Conservation (phyloP, 1,140 invertebrate genomes). For the Heliconius melpomene region DNA sequence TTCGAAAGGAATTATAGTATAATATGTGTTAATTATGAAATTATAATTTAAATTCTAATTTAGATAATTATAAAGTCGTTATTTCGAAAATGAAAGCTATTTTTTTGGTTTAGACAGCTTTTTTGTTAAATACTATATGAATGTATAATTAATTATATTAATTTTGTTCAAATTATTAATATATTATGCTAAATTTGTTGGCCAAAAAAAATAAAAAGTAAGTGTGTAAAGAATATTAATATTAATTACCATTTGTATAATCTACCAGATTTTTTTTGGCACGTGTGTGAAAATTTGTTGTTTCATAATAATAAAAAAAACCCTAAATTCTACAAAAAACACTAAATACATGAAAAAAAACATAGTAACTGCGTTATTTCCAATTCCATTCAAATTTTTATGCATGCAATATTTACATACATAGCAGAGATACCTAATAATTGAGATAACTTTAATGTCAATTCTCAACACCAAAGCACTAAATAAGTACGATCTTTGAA, state of each 20-base stretch:
- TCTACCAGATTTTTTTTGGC: background rate
- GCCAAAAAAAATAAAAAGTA: background rate
- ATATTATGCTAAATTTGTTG: background rate
- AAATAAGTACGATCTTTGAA: too few species aligned
- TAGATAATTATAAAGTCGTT: background rate
- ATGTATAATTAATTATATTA: background rate
- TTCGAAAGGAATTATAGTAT: background rate
- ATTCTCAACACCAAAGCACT: too few species aligned
- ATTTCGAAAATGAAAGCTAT: background rate
- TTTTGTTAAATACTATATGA: background rate
- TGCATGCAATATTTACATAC: too few species aligned
- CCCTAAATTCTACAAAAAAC: too few species aligned
- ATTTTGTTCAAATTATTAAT: background rate
- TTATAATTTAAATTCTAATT: background rate
- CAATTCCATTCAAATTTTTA: too few species aligned
- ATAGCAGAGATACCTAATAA: too few species aligned
- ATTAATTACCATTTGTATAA: background rate
- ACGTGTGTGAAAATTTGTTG: too few species aligned
- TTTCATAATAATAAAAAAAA: too few species aligned
- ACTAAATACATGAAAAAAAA: too few species aligned
- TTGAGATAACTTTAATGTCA: too few species aligned
- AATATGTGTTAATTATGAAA: background rate
- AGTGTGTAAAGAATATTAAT: background rate
- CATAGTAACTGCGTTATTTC: too few species aligned
- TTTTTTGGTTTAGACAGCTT: background rate